A percentile compares a stretch with the other conserved stretches of the same genome.
These are phyloP conservation scores for Campylorhamphus procurvoides DNA, from an alignment of 2,113 vertebrate species.

Conservation along the genomic window DNA sequence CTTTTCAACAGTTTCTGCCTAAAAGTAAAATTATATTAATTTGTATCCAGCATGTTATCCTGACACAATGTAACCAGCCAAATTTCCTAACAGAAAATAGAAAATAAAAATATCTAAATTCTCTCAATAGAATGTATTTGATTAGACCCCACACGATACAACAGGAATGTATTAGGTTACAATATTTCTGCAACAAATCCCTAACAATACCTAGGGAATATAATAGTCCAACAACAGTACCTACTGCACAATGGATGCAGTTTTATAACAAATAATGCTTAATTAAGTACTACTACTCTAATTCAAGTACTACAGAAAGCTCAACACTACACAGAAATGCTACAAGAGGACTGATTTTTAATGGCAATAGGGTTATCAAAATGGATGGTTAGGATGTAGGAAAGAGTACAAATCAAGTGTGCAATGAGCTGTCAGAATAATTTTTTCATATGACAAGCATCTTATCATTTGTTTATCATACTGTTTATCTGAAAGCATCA, in stretches of 20 bases:
- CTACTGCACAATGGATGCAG: background rate
- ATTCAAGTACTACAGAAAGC: background rate
- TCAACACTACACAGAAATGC: background rate
- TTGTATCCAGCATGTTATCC: background rate
- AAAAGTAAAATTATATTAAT: constrained; percentile 43
- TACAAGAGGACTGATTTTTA: background rate
- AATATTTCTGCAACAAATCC: background rate
- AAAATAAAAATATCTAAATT: background rate
- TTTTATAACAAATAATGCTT: background rate
- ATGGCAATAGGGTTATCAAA: background rate
- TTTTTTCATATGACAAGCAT: background rate
- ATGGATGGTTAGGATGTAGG: background rate
- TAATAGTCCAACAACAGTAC: background rate
- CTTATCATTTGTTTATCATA: background rate
- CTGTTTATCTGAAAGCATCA: background rate
- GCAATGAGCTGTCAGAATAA: background rate
- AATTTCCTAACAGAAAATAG: background rate
- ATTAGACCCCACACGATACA: background rate
- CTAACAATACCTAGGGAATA: background rate
- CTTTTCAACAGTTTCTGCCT: constrained; percentile 91
- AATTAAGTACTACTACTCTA: background rate
- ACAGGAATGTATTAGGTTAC: background rate
- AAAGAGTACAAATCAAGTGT: background rate
- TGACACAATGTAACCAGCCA: background rate
- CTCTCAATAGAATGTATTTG: background rate